Conservation (phyloP, 2,113 vertebrate genomes). For the Grammomys dolichurus region DNA sequence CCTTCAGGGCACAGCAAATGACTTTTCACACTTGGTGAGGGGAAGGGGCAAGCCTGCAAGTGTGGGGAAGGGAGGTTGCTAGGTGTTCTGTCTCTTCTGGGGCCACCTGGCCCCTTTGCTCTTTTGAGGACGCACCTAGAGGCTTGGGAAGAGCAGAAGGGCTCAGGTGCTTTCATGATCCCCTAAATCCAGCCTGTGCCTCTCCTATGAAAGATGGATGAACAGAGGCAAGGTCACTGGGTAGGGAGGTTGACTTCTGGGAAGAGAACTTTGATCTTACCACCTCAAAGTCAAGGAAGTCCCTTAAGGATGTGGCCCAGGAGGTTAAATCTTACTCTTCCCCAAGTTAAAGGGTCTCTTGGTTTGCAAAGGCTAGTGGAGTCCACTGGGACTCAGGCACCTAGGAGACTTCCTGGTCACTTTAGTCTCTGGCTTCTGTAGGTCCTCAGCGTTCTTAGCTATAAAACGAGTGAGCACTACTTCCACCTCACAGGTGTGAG, state of each 20-base stretch:
- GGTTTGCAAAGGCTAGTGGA: neutral
- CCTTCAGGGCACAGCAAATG: too few relatives aligned
- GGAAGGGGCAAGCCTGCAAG: too few relatives aligned
- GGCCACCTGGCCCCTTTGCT: neutral
- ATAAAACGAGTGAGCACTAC: accelerated
- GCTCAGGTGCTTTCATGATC: accelerated
- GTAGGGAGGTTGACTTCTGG: neutral
- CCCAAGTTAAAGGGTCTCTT: neutral
- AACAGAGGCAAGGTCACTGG: neutral
- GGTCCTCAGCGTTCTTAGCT: accelerated
- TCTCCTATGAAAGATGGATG: neutral
- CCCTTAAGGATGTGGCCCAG: neutral
- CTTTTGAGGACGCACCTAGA: neutral
- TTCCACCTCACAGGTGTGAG: accelerated
- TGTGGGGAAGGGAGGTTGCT: neutral
- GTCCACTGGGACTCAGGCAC: neutral
- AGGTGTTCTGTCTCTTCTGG: neutral
- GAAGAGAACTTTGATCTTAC: neutral
- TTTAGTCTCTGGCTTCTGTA: neutral
- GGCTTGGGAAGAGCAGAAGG: neutral
- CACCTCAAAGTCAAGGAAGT: neutral
- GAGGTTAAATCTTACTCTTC: neutral
- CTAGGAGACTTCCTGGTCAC: neutral
- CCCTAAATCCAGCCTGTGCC: neutral
- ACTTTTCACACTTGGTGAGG: neutral